Evolutionary conservation across 1,140 invertebrate genomes (phyloP), one percentile per base, ranked within the genome.

Genomic region (Chelonus insularis): DNA sequence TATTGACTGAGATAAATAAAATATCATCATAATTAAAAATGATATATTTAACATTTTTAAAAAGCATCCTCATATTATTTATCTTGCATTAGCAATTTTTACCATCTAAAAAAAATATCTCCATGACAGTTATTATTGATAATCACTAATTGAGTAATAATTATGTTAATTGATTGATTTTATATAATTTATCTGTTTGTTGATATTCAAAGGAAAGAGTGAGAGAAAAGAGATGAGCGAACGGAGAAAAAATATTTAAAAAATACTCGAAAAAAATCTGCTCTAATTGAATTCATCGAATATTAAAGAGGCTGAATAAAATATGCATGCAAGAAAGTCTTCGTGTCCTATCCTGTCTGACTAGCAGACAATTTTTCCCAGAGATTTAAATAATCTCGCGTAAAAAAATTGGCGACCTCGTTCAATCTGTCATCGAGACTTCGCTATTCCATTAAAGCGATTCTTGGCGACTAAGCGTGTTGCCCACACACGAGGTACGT

Each of bases 401-500:
- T 21, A 29, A 56, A 37, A 56, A 56, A 43, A 43, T 45, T 43
- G 37, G 51, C 37, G 54, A 56, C 54, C 54, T 56, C 54, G 54
- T 56, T 56, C 37, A 56, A 56, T 56, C 54, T 56, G 54, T 56
- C 54, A 56, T 56, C 54, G 37, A 43, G 54, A 56, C 39, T 56
- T 56, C 12, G 54, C 37, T 45, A 56, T 56, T 56, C 54, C 54
- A 56, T 56, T 56, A 56, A 56, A 56, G 11, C 39, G 20, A 45
- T 20, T 43, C 37, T n/a, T 36, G 23, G 5, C 20, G 54, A 43
- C 21, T 56, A 56, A 56, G 47, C 56, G 21, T 55, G 32, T 57
- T 60, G 60, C 63, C 66, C 66, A 68, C 69, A 64, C 64, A 59
- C 57, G 62, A 32, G 11, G 51, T 57, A 39, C 50, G 45, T 54